These are phyloP conservation scores for Plemyria rubiginata DNA, from an alignment of 2,888 invertebrate genomes.

Conservation along the genomic window DNA sequence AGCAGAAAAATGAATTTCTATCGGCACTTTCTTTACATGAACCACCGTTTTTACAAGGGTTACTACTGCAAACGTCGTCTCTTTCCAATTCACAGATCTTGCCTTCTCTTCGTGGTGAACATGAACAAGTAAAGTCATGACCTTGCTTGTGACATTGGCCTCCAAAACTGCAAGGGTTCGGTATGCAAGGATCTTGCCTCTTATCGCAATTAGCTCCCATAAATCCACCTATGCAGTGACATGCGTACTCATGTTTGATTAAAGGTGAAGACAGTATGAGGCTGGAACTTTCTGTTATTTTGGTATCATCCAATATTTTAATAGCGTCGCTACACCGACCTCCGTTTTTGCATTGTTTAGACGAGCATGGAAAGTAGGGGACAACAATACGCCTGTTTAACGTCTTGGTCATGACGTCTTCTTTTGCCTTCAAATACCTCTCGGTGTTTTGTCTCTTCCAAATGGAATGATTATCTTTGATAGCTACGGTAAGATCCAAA, in stretches of 20 bases:
- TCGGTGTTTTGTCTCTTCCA: slow-evolving; percentile 87
- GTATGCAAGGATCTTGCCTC: slow-evolving; percentile 95
- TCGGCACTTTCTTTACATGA: slow-evolving; percentile 95
- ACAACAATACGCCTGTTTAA: slow-evolving; percentile 86
- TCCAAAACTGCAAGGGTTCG: slow-evolving; percentile 94
- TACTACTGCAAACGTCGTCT: slow-evolving; percentile 93
- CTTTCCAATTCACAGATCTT: slow-evolving; percentile 93
- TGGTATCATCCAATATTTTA: slow-evolving; percentile 87
- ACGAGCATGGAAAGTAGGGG: slow-evolving; percentile 92
- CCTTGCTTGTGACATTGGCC: slow-evolving; percentile 94
- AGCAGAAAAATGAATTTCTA: slow-evolving; percentile 94
- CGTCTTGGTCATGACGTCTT: slow-evolving; percentile 86
- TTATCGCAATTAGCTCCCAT: slow-evolving; percentile 93
- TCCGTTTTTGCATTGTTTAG: slow-evolving; percentile 90
- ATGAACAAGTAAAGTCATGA: slow-evolving; percentile 93
- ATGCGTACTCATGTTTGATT: slow-evolving; percentile 90
- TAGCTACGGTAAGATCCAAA: slow-evolving; percentile 89
- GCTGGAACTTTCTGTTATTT: slow-evolving; percentile 92
- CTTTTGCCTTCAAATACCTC: slow-evolving; percentile 87
- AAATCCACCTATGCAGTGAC: slow-evolving; percentile 93
- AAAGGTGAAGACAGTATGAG: slow-evolving; percentile 93
- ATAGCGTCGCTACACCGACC: slow-evolving; percentile 90
- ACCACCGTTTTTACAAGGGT: slow-evolving; percentile 96
- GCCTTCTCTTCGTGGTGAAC: slow-evolving; percentile 91
- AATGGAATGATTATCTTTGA: slow-evolving; percentile 85